phyloP scores from a whole-genome alignment of 2,888 invertebrate species.

The Chelonus formosanus region DNA sequence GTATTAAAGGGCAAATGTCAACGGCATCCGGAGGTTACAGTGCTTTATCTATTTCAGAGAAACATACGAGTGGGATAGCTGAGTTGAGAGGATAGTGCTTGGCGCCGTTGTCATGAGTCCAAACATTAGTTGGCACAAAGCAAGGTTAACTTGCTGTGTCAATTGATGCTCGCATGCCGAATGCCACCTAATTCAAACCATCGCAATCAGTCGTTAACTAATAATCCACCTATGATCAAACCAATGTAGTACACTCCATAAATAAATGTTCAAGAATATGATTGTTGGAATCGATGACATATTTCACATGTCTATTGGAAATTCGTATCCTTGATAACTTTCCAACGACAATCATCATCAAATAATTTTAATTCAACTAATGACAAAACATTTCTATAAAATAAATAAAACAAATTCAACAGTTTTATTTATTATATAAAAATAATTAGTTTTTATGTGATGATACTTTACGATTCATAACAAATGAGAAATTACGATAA shows the following conservation, averaged over 20 bases:
- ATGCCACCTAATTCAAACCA: slow-evolving; percentile 50
- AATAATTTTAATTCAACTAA: too few relatives aligned
- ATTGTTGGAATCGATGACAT: too few relatives aligned
- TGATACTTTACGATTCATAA: too few relatives aligned
- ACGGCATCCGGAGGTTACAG: slow-evolving; percentile 36
- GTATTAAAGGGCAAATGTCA: slow-evolving; percentile 50
- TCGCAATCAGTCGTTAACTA: slow-evolving; percentile 45
- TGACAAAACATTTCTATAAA: too few relatives aligned
- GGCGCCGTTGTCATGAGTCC: slow-evolving; percentile 48
- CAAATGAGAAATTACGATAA: too few relatives aligned
- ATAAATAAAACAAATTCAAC: too few relatives aligned
- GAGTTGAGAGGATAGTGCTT: slow-evolving; percentile 15
- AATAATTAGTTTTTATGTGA: too few relatives aligned
- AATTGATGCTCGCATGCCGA: slow-evolving; percentile 57
- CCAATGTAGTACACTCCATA: slow-evolving; percentile 32
- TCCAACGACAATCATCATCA: too few relatives aligned
- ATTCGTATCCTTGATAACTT: too few relatives aligned
- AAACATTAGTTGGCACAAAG: slow-evolving; percentile 57
- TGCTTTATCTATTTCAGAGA: slow-evolving; percentile 38
- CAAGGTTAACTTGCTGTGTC: slow-evolving; percentile 63
- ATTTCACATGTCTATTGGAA: too few relatives aligned
- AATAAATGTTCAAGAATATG: neutral
- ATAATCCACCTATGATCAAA: slow-evolving; percentile 44
- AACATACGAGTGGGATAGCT: slow-evolving; percentile 26
- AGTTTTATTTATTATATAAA: too few relatives aligned